Evolutionary conservation across 2,797 vertebrate species (phyloP).

Genomic region (Danio tinwini): DNA sequence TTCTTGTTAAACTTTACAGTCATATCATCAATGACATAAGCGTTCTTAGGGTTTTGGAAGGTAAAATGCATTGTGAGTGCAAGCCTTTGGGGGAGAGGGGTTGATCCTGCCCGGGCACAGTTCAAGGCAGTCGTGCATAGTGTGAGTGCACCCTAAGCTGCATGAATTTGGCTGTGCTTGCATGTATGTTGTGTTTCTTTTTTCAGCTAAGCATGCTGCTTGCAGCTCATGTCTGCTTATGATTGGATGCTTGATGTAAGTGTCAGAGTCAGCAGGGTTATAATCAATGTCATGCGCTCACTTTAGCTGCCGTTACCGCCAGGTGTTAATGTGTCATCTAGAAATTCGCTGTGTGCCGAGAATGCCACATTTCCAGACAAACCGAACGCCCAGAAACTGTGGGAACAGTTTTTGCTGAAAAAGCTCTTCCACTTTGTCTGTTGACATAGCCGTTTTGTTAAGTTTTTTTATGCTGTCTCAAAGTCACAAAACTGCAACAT

Average conservation of each 20-base stretch:
- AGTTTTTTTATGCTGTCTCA: neutral
- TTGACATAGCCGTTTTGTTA: neutral
- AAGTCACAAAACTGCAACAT: neutral
- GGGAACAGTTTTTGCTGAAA: constrained; percentile 14
- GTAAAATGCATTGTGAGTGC: too few species aligned
- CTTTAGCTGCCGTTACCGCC: constrained; percentile 48
- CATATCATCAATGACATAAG: too few species aligned
- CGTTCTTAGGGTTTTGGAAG: too few species aligned
- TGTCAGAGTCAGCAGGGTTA: constrained; percentile 36
- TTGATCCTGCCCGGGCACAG: too few species aligned
- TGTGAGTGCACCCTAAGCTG: neutral
- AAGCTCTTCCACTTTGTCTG: constrained; percentile 5
- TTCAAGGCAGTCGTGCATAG: too few species aligned
- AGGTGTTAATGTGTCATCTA: constrained; percentile 55
- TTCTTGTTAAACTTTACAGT: too few species aligned
- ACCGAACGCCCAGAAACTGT: neutral
- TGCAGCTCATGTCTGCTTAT: constrained; percentile 22
- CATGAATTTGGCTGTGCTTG: constrained; percentile 35
- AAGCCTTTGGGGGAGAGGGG: too few species aligned
- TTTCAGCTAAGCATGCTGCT: neutral
- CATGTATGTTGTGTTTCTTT: neutral
- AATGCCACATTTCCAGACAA: constrained; percentile 45
- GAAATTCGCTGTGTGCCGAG: constrained; percentile 42
- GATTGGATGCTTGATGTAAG: constrained; percentile 51
- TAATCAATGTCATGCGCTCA: constrained; percentile 52